A percentile compares a stretch with the other conserved stretches of the same genome.
phyloP scores from a whole-genome alignment of 2,888 invertebrate species.

The Synanthedon formicaeformis region DNA sequence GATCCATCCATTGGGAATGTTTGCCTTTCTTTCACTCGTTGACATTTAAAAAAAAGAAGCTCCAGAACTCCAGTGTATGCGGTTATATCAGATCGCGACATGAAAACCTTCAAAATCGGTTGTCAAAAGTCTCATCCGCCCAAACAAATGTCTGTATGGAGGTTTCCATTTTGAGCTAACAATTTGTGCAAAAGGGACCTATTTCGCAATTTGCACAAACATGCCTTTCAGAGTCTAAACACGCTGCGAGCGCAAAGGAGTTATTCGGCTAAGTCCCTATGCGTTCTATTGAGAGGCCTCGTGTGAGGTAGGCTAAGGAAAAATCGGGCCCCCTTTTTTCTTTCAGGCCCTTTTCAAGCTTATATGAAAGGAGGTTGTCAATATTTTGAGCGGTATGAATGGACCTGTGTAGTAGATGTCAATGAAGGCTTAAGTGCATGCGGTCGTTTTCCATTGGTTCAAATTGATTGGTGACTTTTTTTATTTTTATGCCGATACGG shows the following conservation, averaged over 20 bases:
- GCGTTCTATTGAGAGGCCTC: slow-evolving; percentile 17
- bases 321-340: slow-evolving; percentile 58
- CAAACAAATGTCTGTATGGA: background rate
- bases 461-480: background rate
- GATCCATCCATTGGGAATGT: too few relatives aligned
- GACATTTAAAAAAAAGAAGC: too few relatives aligned
- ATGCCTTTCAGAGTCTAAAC: slow-evolving; percentile 1
- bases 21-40: too few relatives aligned
- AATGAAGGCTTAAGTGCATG: slow-evolving; percentile 45
- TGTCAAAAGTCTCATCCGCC: background rate
- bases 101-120: background rate
- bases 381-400: slow-evolving; percentile 66
- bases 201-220: slow-evolving; percentile 4
- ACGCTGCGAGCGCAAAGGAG: slow-evolving; percentile 27
- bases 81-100: too few relatives aligned
- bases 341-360: slow-evolving; percentile 49
- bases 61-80: too few relatives aligned
- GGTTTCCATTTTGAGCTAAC: background rate
- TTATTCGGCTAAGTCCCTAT: slow-evolving; percentile 28
- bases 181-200: slow-evolving; percentile 23
- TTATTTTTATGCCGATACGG: too few relatives aligned
- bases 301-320: slow-evolving; percentile 34
- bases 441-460: slow-evolving; percentile 30
- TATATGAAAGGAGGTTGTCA: slow-evolving; percentile 57
- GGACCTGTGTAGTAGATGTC: slow-evolving; percentile 32